Evolutionary conservation across 2,888 invertebrate species (phyloP), one percentile per base, ranked within the genome.

Genomic region (Eupithecia dodoneata): DNA sequence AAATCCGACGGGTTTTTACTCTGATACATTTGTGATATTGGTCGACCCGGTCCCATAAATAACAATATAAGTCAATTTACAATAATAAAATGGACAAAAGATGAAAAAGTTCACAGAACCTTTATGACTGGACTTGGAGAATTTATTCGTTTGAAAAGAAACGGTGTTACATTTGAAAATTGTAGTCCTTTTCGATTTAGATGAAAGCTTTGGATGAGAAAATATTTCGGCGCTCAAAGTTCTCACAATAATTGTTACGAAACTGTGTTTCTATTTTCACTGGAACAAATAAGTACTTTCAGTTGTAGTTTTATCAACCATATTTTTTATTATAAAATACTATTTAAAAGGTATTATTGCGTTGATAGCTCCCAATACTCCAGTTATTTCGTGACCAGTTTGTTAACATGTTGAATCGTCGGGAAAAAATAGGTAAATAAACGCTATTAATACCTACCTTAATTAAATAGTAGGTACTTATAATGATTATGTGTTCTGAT

Each of bases 1-100:
- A 75, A 80, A 81, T 70, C 52, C 73, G 72, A 52, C 78, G 15
- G 59, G 78, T 82, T 82, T 81, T 79, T 80, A 82, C 45, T 45
- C 75, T 81, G 44, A 72, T 76, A 79, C 47, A 74, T 79, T 79
- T 76, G 74, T 74, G 74, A 74, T 78, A 79, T 78, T 80, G 76
- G 74, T 72, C 70, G 47, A 49, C 45, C 45, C 67, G 65, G 76
- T 71, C 74, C 75, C 66, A 82, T 82, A 82, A 81, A 80, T 73
- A 81, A 78, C 74, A 81, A 80, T 82, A 80, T 80, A 79, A 77
- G 77, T 80, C 79, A 76, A 77, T 79, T 71, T 76, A 73, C 76
- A 76, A 77, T 74, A 69, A 69, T 70, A 69, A 75, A 72, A 75
- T 79, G 59, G 75, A 69, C 70, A 74, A 69, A 67, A 75, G 75